These are phyloP conservation scores for Cariama cristata DNA, from an alignment of 2,113 vertebrate genomes.

Conservation along the genomic window DNA sequence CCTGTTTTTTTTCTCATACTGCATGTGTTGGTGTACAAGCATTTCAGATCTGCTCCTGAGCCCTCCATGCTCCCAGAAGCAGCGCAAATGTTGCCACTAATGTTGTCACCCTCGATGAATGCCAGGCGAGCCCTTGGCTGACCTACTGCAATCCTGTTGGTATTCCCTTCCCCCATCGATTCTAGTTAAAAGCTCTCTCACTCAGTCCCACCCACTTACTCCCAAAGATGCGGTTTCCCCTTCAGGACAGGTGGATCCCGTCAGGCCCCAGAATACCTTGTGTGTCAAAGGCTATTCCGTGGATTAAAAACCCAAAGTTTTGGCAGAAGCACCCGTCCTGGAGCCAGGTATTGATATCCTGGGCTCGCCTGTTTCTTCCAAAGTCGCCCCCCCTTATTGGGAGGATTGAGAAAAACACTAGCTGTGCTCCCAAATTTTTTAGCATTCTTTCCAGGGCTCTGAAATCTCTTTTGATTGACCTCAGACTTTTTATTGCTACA, in stretches of 20 bases:
- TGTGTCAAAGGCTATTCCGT: neutral
- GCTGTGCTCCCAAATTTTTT: neutral
- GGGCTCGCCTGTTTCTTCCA: neutral
- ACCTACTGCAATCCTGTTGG: neutral
- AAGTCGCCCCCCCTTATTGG: neutral
- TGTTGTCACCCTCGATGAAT: neutral
- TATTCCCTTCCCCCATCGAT: neutral
- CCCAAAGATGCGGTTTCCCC: neutral
- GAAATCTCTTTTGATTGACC: neutral
- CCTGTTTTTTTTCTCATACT: neutral
- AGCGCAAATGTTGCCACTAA: neutral
- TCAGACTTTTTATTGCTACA: neutral
- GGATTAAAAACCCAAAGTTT: neutral
- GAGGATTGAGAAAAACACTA: neutral
- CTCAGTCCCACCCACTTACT: neutral
- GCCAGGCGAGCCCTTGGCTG: neutral
- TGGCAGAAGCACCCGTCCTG: neutral
- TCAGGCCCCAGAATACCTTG: neutral
- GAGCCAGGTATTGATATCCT: neutral
- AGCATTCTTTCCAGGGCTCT: neutral
- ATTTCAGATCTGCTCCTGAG: neutral
- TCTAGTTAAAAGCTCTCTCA: neutral
- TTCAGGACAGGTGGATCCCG: neutral
- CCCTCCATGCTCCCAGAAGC: neutral
- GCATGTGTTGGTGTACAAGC: neutral